Evolutionary conservation across 2,113 vertebrate species (phyloP).

Genomic region (Tetraodon nigroviridis): DNA sequence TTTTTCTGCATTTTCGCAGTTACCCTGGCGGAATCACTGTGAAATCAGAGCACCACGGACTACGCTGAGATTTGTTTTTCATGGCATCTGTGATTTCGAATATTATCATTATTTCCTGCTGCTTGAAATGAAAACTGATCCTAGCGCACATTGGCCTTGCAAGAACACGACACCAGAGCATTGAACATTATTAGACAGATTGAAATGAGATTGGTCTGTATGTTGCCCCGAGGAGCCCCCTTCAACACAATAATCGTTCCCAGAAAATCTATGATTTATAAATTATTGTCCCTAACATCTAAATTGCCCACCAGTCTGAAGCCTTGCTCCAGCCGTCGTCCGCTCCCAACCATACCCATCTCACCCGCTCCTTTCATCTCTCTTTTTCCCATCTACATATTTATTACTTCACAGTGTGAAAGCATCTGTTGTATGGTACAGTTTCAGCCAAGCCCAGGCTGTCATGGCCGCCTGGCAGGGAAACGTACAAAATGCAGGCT

Average conservation of each 20-base stretch:
- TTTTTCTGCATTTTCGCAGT: no score
- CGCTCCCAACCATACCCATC: background rate
- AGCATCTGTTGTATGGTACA: slow-evolving; percentile 24
- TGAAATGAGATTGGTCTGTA: background rate
- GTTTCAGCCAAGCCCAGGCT: slow-evolving; percentile 15
- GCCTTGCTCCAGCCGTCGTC: background rate
- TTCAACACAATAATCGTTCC: background rate
- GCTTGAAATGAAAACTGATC: background rate
- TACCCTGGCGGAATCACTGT: no score
- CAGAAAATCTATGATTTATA: background rate
- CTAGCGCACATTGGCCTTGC: background rate
- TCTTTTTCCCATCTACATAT: background rate
- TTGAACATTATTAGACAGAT: background rate
- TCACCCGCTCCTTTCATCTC: background rate
- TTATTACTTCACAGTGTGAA: slow-evolving; percentile 10
- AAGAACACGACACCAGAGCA: background rate
- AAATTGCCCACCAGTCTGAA: background rate
- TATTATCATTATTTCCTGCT: no score
- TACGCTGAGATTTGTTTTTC: no score
- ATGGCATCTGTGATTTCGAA: no score
- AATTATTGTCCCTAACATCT: slow-evolving; percentile 1
- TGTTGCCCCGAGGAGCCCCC: background rate
- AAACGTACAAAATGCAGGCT: background rate
- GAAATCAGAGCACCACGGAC: no score
- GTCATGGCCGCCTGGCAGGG: slow-evolving; percentile 12